Conservation (phyloP, 1,140 invertebrate genomes). For the Globodera rostochiensis region DNA sequence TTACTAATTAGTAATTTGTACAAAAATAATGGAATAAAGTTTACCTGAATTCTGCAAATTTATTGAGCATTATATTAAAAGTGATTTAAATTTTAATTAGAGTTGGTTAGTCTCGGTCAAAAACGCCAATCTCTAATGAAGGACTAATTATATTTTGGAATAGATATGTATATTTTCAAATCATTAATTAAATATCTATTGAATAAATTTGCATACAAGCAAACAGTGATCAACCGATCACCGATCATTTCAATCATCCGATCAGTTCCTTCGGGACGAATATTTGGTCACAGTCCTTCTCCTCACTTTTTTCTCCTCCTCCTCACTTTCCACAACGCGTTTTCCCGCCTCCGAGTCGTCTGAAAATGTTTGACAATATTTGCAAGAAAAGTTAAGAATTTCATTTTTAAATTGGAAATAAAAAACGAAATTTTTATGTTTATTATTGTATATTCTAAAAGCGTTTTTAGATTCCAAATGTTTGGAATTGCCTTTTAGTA, state of each 20-base stretch:
- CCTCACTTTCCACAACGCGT: not conserved
- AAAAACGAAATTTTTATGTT: no score
- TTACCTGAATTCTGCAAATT: not conserved
- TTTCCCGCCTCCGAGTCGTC: not conserved
- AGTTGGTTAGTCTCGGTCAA: no score
- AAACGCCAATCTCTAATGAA: no score
- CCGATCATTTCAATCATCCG: no score
- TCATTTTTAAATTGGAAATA: no score
- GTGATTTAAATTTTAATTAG: no score
- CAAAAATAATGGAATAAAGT: not conserved
- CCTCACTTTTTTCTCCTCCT: not conserved
- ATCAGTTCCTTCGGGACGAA: not conserved
- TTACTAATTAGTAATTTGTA: not conserved
- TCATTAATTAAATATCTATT: not conserved
- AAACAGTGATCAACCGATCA: not conserved
- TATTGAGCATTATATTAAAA: not conserved
- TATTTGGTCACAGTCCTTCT: not conserved
- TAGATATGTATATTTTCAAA: no score
- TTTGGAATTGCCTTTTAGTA: no score
- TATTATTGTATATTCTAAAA: no score
- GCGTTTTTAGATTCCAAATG: not conserved
- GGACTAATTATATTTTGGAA: no score
- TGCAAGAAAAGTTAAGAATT: no score
- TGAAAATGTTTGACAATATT: not conserved
- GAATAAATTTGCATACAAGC: not conserved